Evolutionary conservation across 2,888 invertebrate species (phyloP).

Genomic region (Glyphotaelius pellucidus): DNA sequence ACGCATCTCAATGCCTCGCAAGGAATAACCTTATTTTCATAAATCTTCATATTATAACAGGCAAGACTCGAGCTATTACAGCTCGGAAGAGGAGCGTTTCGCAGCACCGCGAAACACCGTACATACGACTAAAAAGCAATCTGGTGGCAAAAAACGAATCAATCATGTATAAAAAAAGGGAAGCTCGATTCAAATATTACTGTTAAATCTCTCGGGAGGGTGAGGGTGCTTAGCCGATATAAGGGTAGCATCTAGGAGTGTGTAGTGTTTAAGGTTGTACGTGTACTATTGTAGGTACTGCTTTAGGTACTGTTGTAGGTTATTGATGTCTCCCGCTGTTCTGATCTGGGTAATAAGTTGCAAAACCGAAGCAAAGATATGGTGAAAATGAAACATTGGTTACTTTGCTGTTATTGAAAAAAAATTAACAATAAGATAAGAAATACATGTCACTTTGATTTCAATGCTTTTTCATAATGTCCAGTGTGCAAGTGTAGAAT

Average conservation of each 20-base stretch:
- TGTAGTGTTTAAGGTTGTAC: too few species aligned
- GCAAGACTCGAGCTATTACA: constrained; percentile 27
- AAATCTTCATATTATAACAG: constrained; percentile 41
- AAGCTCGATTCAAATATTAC: constrained; percentile 47
- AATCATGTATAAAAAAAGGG: constrained; percentile 59
- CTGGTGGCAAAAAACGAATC: constrained; percentile 57
- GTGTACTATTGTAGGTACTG: neutral
- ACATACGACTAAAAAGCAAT: constrained; percentile 50
- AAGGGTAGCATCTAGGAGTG: neutral
- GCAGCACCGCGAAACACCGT: constrained; percentile 33
- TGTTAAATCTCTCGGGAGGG: constrained; percentile 43
- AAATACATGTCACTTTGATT: neutral
- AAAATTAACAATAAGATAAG: neutral
- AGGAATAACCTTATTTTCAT: constrained; percentile 27
- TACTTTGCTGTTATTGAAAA: neutral
- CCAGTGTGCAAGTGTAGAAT: too few species aligned
- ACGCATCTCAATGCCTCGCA: constrained; percentile 19
- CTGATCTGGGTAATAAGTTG: neutral
- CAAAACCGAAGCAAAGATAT: neutral
- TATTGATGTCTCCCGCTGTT: neutral
- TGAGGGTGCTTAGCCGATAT: neutral
- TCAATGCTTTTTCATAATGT: neutral
- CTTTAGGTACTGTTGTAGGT: neutral
- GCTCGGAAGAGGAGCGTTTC: neutral
- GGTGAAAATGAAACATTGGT: neutral